Percentiles rank a stretch among this genome's conserved stretches.
Evolutionary conservation across 2,888 invertebrate genomes (phyloP).

Genomic region (Eupithecia subumbrata): DNA sequence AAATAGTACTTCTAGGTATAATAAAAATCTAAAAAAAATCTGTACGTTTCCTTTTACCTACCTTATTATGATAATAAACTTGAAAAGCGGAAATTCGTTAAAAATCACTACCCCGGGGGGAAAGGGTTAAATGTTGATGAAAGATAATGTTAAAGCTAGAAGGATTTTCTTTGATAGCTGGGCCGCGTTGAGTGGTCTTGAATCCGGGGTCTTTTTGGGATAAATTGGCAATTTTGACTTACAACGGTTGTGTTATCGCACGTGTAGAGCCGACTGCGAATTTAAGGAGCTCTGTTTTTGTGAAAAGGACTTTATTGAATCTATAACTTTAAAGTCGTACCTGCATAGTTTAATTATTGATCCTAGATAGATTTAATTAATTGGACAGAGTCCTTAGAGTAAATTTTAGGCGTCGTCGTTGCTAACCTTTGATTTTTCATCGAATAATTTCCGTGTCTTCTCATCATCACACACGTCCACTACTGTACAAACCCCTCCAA

Average conservation of each 20-base stretch:
- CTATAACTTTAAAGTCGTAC: not conserved
- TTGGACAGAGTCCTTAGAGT: not conserved
- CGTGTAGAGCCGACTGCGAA: conserved; percentile 21
- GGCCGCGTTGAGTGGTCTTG: conserved; percentile 5
- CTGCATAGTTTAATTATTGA: not conserved
- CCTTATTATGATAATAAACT: too few relatives aligned
- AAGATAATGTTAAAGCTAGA: not conserved
- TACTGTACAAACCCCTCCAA: too few relatives aligned
- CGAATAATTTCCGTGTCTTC: not conserved
- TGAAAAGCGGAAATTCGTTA: too few relatives aligned
- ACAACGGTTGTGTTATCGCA: conserved; percentile 53
- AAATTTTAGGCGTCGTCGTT: not conserved
- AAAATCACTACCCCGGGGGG: too few relatives aligned
- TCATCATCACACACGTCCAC: too few relatives aligned
- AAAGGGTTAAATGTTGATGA: too few relatives aligned
- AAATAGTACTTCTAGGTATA: too few relatives aligned
- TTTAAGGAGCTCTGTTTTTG: conserved; percentile 10
- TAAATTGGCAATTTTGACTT: conserved; percentile 78
- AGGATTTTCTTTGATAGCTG: not conserved
- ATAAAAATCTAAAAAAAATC: too few relatives aligned
- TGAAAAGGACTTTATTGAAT: not conserved
- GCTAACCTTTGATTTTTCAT: not conserved
- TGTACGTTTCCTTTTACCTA: too few relatives aligned
- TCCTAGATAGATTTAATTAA: not conserved
- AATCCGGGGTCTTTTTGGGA: conserved; percentile 51